Conservation (phyloP, 1,140 invertebrate genomes). For the Drosophila mojavensis region DNA sequence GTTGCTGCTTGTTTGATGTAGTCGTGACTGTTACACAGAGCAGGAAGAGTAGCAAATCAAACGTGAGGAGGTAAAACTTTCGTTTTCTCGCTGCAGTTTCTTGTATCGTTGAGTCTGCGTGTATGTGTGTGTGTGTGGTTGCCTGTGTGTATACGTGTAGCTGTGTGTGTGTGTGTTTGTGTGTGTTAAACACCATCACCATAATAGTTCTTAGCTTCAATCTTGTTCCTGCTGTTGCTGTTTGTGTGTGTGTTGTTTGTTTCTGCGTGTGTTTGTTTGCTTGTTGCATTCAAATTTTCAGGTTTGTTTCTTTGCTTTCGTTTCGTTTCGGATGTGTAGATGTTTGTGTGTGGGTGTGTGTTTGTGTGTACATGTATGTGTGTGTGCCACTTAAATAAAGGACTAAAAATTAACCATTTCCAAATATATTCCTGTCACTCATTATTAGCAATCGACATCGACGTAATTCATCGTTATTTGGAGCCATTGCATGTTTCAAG, state of each 20-base stretch:
- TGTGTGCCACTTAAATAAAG: conserved; percentile 69
- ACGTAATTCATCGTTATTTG: not conserved
- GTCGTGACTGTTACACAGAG: conserved; percentile 49
- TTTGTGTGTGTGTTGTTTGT: conserved; percentile 7
- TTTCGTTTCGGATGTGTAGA: conserved; percentile 14
- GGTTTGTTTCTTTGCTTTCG: conserved; percentile 15
- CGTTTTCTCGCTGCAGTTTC: not conserved
- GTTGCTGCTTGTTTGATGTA: conserved; percentile 3
- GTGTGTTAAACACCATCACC: conserved; percentile 74
- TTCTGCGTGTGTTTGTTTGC: conserved; percentile 16
- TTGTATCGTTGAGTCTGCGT: conserved; percentile 21
- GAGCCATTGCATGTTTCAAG: conserved; percentile 27
- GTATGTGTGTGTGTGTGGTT: conserved; percentile 32
- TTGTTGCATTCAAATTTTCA: conserved; percentile 31
- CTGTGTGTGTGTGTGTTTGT: conserved; percentile 47
- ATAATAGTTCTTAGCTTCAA: conserved; percentile 38
- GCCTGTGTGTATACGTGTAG: conserved; percentile 24
- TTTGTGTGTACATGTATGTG: conserved; percentile 18
- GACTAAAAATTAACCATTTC: conserved; percentile 65
- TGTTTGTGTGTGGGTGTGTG: conserved; percentile 22
- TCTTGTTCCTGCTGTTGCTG: conserved; percentile 18
- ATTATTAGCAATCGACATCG: conserved; percentile 20
- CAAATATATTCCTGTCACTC: conserved; percentile 46
- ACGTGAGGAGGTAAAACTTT: conserved; percentile 31
- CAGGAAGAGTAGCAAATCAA: conserved; percentile 30